Evolutionary conservation across 2,797 vertebrate genomes (phyloP).

Genomic region (Sebastes matsubarae): DNA sequence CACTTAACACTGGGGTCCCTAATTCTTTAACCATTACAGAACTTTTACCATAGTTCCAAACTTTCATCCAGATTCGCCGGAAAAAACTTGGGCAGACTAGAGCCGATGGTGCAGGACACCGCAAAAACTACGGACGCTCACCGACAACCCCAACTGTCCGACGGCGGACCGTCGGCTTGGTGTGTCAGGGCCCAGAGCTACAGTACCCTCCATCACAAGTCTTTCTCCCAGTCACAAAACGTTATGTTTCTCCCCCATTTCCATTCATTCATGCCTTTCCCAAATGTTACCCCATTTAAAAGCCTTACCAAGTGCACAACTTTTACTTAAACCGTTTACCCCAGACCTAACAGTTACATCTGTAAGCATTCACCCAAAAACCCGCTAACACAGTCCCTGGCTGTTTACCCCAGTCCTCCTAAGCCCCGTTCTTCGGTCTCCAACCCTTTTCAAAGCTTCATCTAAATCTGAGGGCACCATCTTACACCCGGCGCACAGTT

Average conservation of each 20-base stretch:
- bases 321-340: not conserved
- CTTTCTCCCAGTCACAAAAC: not conserved
- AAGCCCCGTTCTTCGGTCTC: not conserved
- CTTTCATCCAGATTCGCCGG: too few relatives aligned
- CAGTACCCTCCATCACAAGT: not conserved
- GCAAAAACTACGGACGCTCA: too few relatives aligned
- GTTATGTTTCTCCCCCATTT: not conserved
- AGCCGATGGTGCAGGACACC: too few relatives aligned
- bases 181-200: accelerated
- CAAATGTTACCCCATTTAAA: not conserved
- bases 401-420: not conserved
- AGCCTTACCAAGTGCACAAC: not conserved
- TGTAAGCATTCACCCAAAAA: not conserved
- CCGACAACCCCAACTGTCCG: too few relatives aligned
- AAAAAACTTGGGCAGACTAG: too few relatives aligned
- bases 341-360: too few relatives aligned
- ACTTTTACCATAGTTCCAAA: not conserved
- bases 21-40: not conserved
- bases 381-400: not conserved
- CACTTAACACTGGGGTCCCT: not conserved
- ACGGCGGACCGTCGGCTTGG: too few relatives aligned
- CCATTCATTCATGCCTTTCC: not conserved
- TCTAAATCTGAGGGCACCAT: not conserved
- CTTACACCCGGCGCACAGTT: too few relatives aligned
- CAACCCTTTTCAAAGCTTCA: not conserved